Evolutionary conservation across 2,888 invertebrate species (phyloP), one percentile per base, ranked within the genome.

Genomic region (Eilema sororculum): DNA sequence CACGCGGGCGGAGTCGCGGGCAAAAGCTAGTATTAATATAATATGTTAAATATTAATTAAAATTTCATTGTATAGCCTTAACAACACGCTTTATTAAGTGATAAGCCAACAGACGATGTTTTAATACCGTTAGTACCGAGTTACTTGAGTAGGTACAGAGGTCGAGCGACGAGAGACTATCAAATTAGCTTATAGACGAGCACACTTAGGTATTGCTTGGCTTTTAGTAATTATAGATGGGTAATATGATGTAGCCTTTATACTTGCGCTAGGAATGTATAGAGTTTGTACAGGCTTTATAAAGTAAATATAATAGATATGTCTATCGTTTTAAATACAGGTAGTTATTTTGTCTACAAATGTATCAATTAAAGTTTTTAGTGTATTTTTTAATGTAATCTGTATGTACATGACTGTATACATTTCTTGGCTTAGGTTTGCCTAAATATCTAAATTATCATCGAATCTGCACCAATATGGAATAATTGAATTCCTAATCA

Each of bases 181-280:
- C 52, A 58, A 41, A 68, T 68, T 68, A 58, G 37, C 37, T 33
- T 61, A 63, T 57, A 60, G 62, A 68, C 41, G 57, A 63, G n/a
- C 41, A 62, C n/a, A 30, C 62, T 20, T 57, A 16, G 41, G 24
- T 65, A 57, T 57, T 63, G 22, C 57, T 28, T n/a, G 37, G 62
- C n/a, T 68, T 41, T 33, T 4, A 63, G 63, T 63, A 57, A 63
- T 57, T 57, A 37, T 52, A 52, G 20, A 52, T 61, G 24, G 24
- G 20, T 61, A 33, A 52, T 61, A 46, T 41, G 20, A 4, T 28
- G 25, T 28, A 22, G n/a, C 28, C 46, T 64, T 52, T 52, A 30
- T 25, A 25, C 3, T 24, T 33, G 8, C 30, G n/a, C n/a, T 58
- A 58, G 25, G 8, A 9, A 16, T 16, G 6, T 12, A 13, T 58